Conservation (phyloP, 1,140 invertebrate species). For the Aphidius ervi region DNA sequence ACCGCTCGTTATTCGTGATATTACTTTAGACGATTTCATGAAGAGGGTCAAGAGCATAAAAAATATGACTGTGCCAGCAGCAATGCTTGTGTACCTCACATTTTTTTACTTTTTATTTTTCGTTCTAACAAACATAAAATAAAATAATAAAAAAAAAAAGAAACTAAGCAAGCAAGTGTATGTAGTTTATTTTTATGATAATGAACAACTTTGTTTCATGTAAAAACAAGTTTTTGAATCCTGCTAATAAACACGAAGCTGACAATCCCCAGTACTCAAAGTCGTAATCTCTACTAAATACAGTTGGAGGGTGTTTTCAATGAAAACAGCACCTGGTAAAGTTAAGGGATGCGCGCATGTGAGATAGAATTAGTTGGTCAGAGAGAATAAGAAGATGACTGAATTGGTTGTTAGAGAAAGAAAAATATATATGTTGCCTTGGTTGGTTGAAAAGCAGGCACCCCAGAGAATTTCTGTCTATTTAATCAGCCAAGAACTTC, state of each 20-base stretch:
- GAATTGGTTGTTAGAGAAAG: too few relatives aligned
- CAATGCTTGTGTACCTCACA: background rate
- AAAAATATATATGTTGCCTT: too few relatives aligned
- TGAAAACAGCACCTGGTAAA: constrained; percentile 33
- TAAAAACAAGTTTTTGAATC: too few relatives aligned
- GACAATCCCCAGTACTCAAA: constrained; percentile 32
- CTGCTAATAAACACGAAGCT: constrained; percentile 26
- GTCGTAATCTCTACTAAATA: constrained; percentile 41
- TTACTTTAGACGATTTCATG: constrained; percentile 19
- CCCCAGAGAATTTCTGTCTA: constrained; percentile 23
- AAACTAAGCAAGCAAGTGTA: background rate
- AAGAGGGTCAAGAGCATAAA: constrained; percentile 22
- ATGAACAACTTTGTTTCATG: too few relatives aligned
- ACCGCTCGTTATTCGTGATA: constrained; percentile 23
- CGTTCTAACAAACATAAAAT: too few relatives aligned
- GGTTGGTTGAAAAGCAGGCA: background rate
- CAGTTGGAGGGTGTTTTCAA: constrained; percentile 41
- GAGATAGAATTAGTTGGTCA: constrained; percentile 3
- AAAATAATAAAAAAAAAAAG: too few relatives aligned
- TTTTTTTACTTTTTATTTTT: background rate
- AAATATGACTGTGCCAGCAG: constrained; percentile 10
- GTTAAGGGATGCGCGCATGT: too few relatives aligned
- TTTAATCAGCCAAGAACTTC: constrained; percentile 35
- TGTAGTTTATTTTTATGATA: background rate
- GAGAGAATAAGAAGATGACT: constrained; percentile 7